Percentiles rank a stretch among this genome's conserved stretches.
Evolutionary conservation across 2,113 vertebrate genomes (phyloP).

Genomic region (Neomonachus schauinslandi): DNA sequence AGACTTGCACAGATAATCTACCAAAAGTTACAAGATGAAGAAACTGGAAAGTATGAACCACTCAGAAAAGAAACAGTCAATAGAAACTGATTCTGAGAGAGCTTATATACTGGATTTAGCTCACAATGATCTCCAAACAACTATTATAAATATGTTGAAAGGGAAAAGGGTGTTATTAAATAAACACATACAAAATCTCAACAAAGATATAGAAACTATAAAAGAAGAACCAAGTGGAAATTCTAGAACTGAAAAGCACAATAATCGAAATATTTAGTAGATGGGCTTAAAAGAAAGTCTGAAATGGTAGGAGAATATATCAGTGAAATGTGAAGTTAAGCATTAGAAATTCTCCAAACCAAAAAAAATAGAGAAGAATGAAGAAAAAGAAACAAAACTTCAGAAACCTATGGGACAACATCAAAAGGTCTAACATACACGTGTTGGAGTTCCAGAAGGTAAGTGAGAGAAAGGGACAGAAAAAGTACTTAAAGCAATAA

Average conservation of each 20-base stretch:
- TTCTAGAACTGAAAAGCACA: not conserved
- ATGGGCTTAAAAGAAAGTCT: not conserved
- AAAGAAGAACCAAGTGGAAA: not conserved
- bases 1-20: not conserved
- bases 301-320: not conserved
- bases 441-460: not conserved
- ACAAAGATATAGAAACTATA: not conserved
- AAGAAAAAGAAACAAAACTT: not conserved
- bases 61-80: not conserved
- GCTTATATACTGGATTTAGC: not conserved
- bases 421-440: not conserved
- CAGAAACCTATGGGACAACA: not conserved
- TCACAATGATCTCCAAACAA: not conserved
- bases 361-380: not conserved
- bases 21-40: not conserved
- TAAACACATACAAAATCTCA: not conserved
- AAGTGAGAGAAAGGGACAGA: not conserved
- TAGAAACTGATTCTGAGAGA: not conserved
- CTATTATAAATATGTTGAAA: slow-evolving; percentile 2
- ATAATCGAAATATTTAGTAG: not conserved
- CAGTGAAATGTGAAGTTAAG: not conserved
- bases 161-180: not conserved
- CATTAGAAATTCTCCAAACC: not conserved
- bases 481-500: not conserved
- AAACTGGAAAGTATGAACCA: not conserved